These are phyloP conservation scores for Platycercus adscitus DNA, from an alignment of 2,113 vertebrate species.

Conservation along the genomic window DNA sequence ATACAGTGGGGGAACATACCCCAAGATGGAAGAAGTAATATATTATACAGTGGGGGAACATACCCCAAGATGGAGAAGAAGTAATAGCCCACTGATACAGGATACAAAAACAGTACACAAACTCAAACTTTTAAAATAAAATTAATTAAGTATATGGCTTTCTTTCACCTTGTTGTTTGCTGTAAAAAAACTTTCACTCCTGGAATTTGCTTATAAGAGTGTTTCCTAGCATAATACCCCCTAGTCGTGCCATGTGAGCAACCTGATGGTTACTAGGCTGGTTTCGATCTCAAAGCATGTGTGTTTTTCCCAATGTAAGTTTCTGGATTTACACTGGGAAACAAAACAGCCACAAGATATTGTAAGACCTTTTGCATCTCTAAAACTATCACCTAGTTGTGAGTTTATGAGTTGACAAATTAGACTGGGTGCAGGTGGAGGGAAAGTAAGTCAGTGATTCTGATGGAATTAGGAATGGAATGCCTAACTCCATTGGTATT, in stretches of 20 bases:
- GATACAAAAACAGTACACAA: neutral
- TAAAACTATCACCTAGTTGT: neutral
- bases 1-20: too few relatives aligned
- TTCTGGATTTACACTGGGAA: neutral
- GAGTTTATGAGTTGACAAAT: neutral
- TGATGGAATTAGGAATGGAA: neutral
- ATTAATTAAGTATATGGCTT: neutral
- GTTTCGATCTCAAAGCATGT: neutral
- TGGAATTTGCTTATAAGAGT: neutral
- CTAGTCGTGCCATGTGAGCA: accelerated
- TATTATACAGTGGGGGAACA: neutral
- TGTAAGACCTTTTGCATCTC: neutral
- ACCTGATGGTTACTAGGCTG: neutral
- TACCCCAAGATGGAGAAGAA: neutral
- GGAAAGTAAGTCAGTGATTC: too few relatives aligned
- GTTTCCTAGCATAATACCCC: neutral
- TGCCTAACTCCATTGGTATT: neutral
- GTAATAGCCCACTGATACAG: neutral
- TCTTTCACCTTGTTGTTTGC: neutral
- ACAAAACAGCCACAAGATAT: neutral
- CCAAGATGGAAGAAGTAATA: too few relatives aligned
- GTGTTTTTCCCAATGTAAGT: neutral
- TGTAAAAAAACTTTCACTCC: neutral
- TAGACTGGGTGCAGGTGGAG: neutral
- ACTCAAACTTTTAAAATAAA: neutral